Base-by-base conservation (phyloP, 2,113 vertebrate species). In the Puntigrus tetrazona region DNA sequence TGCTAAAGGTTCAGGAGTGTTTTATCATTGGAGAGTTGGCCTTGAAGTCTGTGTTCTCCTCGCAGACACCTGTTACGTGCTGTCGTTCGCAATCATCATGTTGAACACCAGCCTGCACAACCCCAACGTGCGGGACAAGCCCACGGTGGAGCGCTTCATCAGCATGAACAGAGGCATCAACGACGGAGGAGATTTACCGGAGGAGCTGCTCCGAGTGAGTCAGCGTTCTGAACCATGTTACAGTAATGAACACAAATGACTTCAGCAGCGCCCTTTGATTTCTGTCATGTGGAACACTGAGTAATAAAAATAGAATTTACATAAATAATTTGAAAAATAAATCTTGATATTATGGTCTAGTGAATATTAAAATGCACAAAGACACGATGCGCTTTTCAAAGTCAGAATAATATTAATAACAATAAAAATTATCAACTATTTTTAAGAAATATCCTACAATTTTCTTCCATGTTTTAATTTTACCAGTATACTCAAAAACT, bases 111-210 rank as follows among this genome's bases (percentile, higher is more conserved):
- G 96, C 89, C 95, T 97, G 18, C 96, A 97, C 88, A 97, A 97
- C 45, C 96, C 96, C 79, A 97, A 97, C 0, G 96, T 97, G 81
- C 93, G 96, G 10, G 96, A 97, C 91, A 97, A 97, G 90, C 95
- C 96, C 0, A 94, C 95, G 50, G 83, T 96, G 63, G 96, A 96
- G 86, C 93, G 96, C 61, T 97, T 97, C 85, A 96, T 97, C 93
- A 96, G 95, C 22, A 97, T 97, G 96, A 97, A 97, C 92, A 93
- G 96, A 27, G 96, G 96, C 78, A 97, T 97, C 92, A 97, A 97
- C 10, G 96, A 97, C 16, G 96, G 96, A 0, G 96, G 96, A 16
- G 96, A 97, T 90, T 92, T 97, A 81, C 96, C 96, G 0, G 96
- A 97, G 91, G 96, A 97, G 0, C 95, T 97, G 83, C 95, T 97